Base-by-base conservation (phyloP, 2,888 invertebrate genomes). In the Clusia tigrina region DNA sequence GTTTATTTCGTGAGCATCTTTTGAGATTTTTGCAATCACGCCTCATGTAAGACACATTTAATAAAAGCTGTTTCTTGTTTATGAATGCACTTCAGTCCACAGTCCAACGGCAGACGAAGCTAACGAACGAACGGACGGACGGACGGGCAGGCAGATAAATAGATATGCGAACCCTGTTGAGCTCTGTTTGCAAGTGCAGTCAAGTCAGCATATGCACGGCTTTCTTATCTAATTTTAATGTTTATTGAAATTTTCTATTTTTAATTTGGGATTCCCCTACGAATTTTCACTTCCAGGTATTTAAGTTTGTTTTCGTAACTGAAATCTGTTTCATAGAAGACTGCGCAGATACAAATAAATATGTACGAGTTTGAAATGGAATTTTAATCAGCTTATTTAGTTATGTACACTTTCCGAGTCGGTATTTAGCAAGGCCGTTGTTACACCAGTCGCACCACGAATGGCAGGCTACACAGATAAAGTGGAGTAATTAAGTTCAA, bases 61-160 rank as follows among this genome's bases (percentile, higher is more conserved):
- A 70, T 65, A 67, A 67, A 70, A 70, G 58, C 60, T 59, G 64
- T 61, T 66, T 59, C 52, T 54, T 59, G 58, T 56, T 53, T 42
- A 38, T 60, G 18, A 22, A 2, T 48, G 54, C 59, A 22, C 58
- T 38, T 26, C 54, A 46, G 37, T 37, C 1, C 52, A 22, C 20
- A n/a, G n/a, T n/a, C n/a, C n/a, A n/a, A n/a, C 15, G 25, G 54
- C 17, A 10, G 17, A 15, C n/a, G 23, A 23, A 42, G 3, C 42
- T 5, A 17, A n/a, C 42, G n/a, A 3, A 32, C 32, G 12, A 32
- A 32, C 32, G 12, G 32, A 32, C 32, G 32, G 32, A 32, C 42
- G 42, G 42, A 42, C n/a, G 42, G 42, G n/a, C n/a, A 17, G 42
- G 3, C n/a, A 17, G 42, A 10, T 17, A 15, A 42, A 42, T 32